Percentiles rank a stretch among this genome's conserved stretches.
phyloP scores from a whole-genome alignment of 1,140 invertebrate species.

The Sweltsa coloradensis region DNA sequence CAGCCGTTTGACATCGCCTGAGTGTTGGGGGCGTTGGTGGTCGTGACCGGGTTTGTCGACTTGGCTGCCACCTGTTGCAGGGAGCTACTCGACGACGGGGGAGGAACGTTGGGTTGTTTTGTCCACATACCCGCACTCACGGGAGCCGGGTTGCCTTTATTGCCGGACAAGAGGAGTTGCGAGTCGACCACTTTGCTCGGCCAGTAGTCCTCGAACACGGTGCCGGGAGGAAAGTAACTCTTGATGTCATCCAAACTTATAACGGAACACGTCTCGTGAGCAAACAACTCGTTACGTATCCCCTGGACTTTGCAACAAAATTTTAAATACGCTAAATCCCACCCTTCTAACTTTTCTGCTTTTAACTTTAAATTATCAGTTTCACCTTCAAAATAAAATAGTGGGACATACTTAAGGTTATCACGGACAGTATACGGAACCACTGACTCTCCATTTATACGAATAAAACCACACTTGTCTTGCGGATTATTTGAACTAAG shows the following conservation, averaged over 20 bases:
- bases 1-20: too few species aligned
- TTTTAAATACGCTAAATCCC: conserved; percentile 85
- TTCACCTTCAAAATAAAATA: conserved; percentile 91
- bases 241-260: conserved; percentile 82
- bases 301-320: conserved; percentile 91
- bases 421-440: conserved; percentile 83
- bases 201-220: conserved; percentile 84
- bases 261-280: conserved; percentile 75
- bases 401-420: conserved; percentile 72
- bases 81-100: conserved; percentile 27
- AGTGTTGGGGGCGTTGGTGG: too few species aligned
- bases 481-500: conserved; percentile 34
- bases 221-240: conserved; percentile 77
- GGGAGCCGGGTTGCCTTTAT: conserved; percentile 8
- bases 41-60: too few species aligned
- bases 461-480: conserved; percentile 83
- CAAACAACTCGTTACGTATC: conserved; percentile 80
- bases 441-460: conserved; percentile 87
- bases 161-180: conserved; percentile 33
- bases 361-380: conserved; percentile 78
- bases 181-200: conserved; percentile 71
- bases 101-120: conserved; percentile 12
- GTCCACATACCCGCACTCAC: conserved; percentile 15
- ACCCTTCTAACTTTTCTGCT: conserved; percentile 70
- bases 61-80: conserved; percentile 25